Conservation (phyloP, 2,888 invertebrate genomes). For the Mantis religiosa region DNA sequence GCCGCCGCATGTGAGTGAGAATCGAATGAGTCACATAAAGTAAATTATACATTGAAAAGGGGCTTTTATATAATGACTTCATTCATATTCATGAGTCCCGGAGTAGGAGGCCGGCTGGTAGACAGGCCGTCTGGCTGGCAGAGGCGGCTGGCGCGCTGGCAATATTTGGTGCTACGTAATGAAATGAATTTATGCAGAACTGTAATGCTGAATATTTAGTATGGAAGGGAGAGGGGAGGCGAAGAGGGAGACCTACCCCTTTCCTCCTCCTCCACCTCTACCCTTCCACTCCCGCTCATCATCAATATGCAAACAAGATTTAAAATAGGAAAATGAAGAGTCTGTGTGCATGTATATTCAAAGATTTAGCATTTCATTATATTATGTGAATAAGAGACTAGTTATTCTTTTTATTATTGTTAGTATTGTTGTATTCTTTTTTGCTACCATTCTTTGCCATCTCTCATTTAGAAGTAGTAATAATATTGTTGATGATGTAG, state of each 20-base stretch:
- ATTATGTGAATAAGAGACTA: slow-evolving; percentile 27
- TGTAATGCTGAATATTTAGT: slow-evolving; percentile 58
- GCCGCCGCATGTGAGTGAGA: slow-evolving; percentile 29
- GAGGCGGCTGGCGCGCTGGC: slow-evolving; percentile 40
- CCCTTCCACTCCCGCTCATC: slow-evolving; percentile 31
- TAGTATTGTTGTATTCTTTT: slow-evolving; percentile 9
- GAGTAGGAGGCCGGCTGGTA: slow-evolving; percentile 2
- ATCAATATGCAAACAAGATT: slow-evolving; percentile 35
- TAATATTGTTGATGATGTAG: background rate
- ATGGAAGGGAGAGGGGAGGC: slow-evolving; percentile 21
- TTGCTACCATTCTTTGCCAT: background rate
- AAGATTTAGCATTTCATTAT: slow-evolving; percentile 30
- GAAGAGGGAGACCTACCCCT: slow-evolving; percentile 46
- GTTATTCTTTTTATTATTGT: slow-evolving; percentile 20
- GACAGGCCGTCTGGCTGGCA: background rate
- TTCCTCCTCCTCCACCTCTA: slow-evolving; percentile 47
- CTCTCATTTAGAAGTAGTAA: slow-evolving; percentile 11
- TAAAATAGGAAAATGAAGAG: slow-evolving; percentile 34
- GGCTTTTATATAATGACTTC: slow-evolving; percentile 62
- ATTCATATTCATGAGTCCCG: slow-evolving; percentile 59
- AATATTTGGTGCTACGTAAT: slow-evolving; percentile 59
- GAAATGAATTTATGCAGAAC: slow-evolving; percentile 63
- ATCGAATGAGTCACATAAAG: slow-evolving; percentile 62
- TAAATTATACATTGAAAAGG: slow-evolving; percentile 61
- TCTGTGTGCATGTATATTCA: slow-evolving; percentile 33